A percentile compares a stretch with the other conserved stretches of the same genome.
phyloP scores from a whole-genome alignment of 2,797 vertebrate genomes.

The Xyrichtys novacula region DNA sequence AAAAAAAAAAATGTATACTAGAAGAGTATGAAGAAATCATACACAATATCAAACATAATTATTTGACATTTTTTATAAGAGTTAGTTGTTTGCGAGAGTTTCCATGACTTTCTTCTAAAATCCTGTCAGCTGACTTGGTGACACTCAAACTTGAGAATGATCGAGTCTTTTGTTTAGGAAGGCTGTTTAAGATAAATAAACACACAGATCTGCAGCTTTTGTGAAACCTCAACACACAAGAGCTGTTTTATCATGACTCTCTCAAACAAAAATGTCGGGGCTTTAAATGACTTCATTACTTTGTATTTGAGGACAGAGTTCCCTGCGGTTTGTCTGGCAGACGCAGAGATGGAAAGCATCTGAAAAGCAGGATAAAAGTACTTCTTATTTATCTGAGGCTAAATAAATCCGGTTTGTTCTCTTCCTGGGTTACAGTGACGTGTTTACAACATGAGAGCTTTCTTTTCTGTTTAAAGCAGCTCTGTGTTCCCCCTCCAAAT shows the following conservation, averaged over 20 bases:
- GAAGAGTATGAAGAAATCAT: too few species aligned
- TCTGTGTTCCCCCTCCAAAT: conserved; percentile 30
- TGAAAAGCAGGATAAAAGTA: conserved; percentile 19
- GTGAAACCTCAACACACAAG: conserved; percentile 3
- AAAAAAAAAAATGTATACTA: too few species aligned
- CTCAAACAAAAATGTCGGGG: conserved; percentile 14
- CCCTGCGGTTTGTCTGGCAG: conserved; percentile 31
- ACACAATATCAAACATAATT: too few species aligned
- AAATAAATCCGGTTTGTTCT: conserved; percentile 23
- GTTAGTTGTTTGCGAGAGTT: not conserved
- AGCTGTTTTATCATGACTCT: conserved; percentile 10
- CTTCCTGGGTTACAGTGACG: conserved; percentile 3
- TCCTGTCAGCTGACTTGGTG: conserved; percentile 4
- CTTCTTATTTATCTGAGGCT: conserved; percentile 18
- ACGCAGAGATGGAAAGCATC: conserved; percentile 12
- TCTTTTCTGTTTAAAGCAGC: conserved; percentile 1
- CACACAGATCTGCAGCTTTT: not conserved
- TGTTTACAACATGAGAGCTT: conserved; percentile 37
- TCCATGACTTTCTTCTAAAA: not conserved
- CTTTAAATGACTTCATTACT: conserved; percentile 11
- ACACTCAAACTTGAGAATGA: not conserved
- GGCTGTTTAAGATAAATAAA: not conserved
- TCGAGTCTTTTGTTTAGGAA: not conserved
- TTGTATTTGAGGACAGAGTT: conserved; percentile 17
- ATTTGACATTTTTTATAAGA: not conserved